A percentile compares a stretch with the other conserved stretches of the same genome.
Evolutionary conservation across 1,140 invertebrate species (phyloP).

Genomic region (Psix sp.): DNA sequence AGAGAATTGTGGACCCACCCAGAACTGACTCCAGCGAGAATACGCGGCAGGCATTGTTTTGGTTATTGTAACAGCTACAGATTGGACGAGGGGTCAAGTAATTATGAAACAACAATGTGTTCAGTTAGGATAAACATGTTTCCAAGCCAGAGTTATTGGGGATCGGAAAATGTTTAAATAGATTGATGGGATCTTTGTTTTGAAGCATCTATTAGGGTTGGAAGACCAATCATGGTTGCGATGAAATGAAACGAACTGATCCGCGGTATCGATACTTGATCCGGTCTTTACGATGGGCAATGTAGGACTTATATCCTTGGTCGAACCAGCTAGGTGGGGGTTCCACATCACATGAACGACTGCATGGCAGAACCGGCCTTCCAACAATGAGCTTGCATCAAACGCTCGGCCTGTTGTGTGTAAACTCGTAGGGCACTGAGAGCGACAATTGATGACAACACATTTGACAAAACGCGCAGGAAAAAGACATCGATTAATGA

Average conservation of each 20-base stretch:
- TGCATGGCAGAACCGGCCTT: conserved; percentile 59
- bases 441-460: conserved; percentile 74
- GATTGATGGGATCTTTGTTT: too few species aligned
- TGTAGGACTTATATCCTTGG: conserved; percentile 42
- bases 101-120: conserved; percentile 30
- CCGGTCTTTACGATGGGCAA: conserved; percentile 41
- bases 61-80: conserved; percentile 17
- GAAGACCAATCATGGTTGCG: too few species aligned
- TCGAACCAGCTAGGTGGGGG: conserved; percentile 9
- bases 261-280: conserved; percentile 41
- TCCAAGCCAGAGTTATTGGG: too few species aligned
- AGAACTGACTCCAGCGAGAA: neutral
- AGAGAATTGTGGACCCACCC: too few species aligned
- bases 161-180: too few species aligned
- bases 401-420: conserved; percentile 74
- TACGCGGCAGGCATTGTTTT: conserved; percentile 4
- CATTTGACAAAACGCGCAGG: conserved; percentile 66
- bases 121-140: conserved; percentile 12
- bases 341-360: conserved; percentile 47
- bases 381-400: conserved; percentile 72
- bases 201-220: too few species aligned
- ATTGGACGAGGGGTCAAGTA: conserved; percentile 11
- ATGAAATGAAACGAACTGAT: conserved; percentile 36
- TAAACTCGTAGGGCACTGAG: conserved; percentile 73
- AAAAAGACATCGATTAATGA: conserved; percentile 61